Conservation (phyloP, 2,888 invertebrate species). For the Pherbina coryleti region DNA sequence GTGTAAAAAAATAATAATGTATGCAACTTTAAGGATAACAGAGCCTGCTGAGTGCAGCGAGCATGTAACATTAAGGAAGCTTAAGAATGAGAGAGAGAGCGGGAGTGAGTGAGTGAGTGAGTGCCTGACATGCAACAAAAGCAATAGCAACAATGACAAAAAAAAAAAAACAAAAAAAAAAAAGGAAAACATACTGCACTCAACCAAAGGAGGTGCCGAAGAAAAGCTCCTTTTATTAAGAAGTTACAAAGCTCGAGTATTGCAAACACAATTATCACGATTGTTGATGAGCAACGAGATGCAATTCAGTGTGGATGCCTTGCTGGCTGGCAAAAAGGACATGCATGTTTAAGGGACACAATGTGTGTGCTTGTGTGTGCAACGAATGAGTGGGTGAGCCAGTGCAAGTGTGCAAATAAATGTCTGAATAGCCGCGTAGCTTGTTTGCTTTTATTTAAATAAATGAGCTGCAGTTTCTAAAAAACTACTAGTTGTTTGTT, state of each 20-base stretch:
- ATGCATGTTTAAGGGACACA: not conserved
- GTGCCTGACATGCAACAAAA: not conserved
- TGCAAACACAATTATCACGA: slow-evolving; percentile 36
- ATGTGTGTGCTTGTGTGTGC: slow-evolving; percentile 9
- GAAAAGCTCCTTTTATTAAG: slow-evolving; percentile 28
- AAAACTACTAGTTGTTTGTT: too few species aligned
- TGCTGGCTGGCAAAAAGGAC: slow-evolving; percentile 17
- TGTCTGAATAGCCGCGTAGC: slow-evolving; percentile 45
- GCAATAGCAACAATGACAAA: not conserved
- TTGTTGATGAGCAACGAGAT: slow-evolving; percentile 37
- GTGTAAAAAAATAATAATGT: slow-evolving; percentile 18
- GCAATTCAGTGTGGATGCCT: slow-evolving; percentile 25
- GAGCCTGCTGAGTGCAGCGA: not conserved
- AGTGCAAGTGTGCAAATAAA: slow-evolving; percentile 9
- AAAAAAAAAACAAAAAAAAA: not conserved
- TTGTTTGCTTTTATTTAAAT: slow-evolving; percentile 66
- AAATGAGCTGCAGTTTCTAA: slow-evolving; percentile 57
- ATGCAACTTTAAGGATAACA: slow-evolving; percentile 23
- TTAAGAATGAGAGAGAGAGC: not conserved
- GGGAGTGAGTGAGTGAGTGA: not conserved
- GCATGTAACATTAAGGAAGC: not conserved
- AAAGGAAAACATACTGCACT: slow-evolving; percentile 11
- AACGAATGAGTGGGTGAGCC: not conserved
- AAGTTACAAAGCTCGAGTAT: slow-evolving; percentile 29
- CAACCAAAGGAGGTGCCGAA: slow-evolving; percentile 31